Evolutionary conservation across 2,797 vertebrate species (phyloP).

Genomic region (Rhincodon typus): DNA sequence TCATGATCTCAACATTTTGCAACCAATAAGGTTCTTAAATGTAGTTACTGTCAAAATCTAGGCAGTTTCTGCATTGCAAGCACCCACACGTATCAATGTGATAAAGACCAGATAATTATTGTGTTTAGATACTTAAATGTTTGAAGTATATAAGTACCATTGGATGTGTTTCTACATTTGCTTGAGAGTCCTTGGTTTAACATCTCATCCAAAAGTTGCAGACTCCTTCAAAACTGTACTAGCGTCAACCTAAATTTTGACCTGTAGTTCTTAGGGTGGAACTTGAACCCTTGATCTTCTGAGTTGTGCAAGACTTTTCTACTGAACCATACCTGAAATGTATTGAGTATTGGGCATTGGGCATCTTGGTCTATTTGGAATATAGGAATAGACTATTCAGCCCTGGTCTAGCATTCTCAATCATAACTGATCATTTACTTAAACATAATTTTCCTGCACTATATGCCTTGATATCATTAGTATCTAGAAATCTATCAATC

Average conservation of each 20-base stretch:
- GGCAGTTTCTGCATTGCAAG: neutral
- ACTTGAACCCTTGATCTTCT: neutral
- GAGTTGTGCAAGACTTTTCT: neutral
- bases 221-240: neutral
- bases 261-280: neutral
- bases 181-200: neutral
- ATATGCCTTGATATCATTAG: too few relatives aligned
- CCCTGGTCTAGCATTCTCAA: too few relatives aligned
- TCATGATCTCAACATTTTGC: neutral
- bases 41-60: neutral
- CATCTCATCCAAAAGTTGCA: neutral
- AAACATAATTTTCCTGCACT: too few relatives aligned
- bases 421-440: too few relatives aligned
- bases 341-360: neutral
- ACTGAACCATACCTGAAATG: neutral
- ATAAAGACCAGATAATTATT: neutral
- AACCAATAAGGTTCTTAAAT: neutral
- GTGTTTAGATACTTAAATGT: neutral
- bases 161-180: neutral
- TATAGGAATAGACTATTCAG: too few relatives aligned
- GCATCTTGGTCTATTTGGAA: neutral
- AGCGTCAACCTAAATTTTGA: neutral
- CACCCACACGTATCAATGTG: neutral
- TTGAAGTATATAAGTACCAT: neutral
- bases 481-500: too few relatives aligned